Conservation (phyloP, 2,113 vertebrate genomes). For the Caloenas nicobarica region DNA sequence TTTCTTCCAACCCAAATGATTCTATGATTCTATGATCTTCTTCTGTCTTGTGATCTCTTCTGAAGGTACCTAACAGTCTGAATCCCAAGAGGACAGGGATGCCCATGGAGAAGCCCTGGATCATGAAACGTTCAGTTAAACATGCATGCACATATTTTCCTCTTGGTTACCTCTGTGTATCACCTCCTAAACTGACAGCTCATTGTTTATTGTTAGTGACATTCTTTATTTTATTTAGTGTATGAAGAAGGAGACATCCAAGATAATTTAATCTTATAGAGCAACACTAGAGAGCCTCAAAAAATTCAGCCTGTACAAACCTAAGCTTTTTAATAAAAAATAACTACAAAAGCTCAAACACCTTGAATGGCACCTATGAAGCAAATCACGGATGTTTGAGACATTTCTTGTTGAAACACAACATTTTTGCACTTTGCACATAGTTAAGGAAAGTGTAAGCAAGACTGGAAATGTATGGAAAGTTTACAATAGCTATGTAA, state of each 20-base stretch:
- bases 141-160: accelerated
- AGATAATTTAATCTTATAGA: background rate
- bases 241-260: background rate
- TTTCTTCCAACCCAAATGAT: too few relatives aligned
- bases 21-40: too few relatives aligned
- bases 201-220: background rate
- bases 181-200: background rate
- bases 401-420: background rate
- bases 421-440: background rate
- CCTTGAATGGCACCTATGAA: background rate
- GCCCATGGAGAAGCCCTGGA: background rate
- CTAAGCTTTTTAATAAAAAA: background rate
- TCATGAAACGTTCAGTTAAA: background rate
- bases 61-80: background rate
- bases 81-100: background rate
- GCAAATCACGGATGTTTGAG: background rate
- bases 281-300: background rate
- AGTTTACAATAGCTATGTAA: background rate
- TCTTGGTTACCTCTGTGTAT: background rate
- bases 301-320: background rate
- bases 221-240: background rate
- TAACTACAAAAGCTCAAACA: background rate
- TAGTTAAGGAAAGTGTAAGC: background rate
- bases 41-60: background rate
- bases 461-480: background rate